Evolutionary conservation across 2,113 vertebrate species (phyloP), one percentile per base, ranked within the genome.

Genomic region (Mohoua ochrocephala): DNA sequence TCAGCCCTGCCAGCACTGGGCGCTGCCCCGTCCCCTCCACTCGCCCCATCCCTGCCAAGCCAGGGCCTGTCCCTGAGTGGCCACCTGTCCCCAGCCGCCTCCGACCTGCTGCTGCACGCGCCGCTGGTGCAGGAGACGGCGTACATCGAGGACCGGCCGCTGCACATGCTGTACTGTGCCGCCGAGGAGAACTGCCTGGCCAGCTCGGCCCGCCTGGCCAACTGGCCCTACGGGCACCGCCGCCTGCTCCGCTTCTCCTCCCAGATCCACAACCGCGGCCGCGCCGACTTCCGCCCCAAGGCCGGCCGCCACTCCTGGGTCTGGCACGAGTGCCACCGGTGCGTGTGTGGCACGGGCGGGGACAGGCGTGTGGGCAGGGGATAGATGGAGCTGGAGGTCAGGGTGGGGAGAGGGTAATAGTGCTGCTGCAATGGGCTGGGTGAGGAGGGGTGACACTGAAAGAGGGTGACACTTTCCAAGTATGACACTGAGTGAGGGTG

Each of bases 261-360:
- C 10, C 99, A 99, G 98, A 99, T 99, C 96, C 99, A 99, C 97
- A 99, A 99, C 98, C 98, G 98, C 27, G 99, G 99, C 14, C 98
- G 99, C 0, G 99, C 99, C 0, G 99, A 99, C 96, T 99, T 99
- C 97, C 98, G 99, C 49, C 99, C 99, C 49, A 99, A 99, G 89
- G 99, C 99, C 0, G 99, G 99, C 4, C 98, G 99, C 26, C 99
- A 99, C 97, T 99, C 99, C 39, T 99, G 99, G 99, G 98, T 99
- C 87, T 99, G 99, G 99, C 99, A 99, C 1, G 99, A 99, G 68
- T 99, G 99, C 71, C 99, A 99, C 17, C 98, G 99, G 99, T 99
- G 98, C 63, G 96, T 87, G 86, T 0, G 1, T 0, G 1, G 73
- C 28, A 6, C 0, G 5, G 54, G 45, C 33, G 28, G 23, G 23